Base-by-base conservation (phyloP, 2,888 invertebrate genomes). In the Biston stratarius region DNA sequence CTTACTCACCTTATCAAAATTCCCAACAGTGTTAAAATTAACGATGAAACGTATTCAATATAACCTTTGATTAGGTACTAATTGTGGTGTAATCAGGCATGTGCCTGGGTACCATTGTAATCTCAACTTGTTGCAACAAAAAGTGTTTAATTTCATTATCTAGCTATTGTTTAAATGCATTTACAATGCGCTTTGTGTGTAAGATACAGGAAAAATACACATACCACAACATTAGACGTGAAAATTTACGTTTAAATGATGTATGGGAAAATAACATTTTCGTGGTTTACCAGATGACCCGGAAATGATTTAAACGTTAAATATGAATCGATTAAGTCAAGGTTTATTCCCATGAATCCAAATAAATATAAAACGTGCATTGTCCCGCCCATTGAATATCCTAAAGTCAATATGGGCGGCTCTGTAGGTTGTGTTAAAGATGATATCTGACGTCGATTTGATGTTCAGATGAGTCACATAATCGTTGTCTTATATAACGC, bases 171-270 rank as follows among this genome's bases (percentile, higher is more conserved):
- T 79, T 80, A 79, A 83, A 79, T 79, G 75, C 77, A 74, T 77
- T 59, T 83, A 89, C 89, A 89, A 89, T 89, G 84, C 79, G 78
- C 84, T 85, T 88, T 88, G 86, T 88, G 76, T 70, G 60, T 62
- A 67, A 47, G 7, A 15, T 51, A 44, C 47, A 60, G 34, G 67
- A 57, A 67, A 53, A 59, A 52, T 62, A 58, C 58, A 45, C 56
- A 66, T n/a, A n/a, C 5, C 11, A 34, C n/a, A 11, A 14, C 14
- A 40, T n/a, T 40, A 6, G 47, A 59, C 40, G 49, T 36, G 59
- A 38, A 58, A 58, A 58, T 38, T 11, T 36, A 48, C 36, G 36
- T 15, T 15, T 40, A 40, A 24, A 40, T 40, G 42, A 11, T 36
- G 36, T 12, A 58, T 47, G 58, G 36, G 38, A 48, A 58, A 38